phyloP scores from a whole-genome alignment of 53 echinoderm and acorn worm species.

The Echinometra lucunter region DNA sequence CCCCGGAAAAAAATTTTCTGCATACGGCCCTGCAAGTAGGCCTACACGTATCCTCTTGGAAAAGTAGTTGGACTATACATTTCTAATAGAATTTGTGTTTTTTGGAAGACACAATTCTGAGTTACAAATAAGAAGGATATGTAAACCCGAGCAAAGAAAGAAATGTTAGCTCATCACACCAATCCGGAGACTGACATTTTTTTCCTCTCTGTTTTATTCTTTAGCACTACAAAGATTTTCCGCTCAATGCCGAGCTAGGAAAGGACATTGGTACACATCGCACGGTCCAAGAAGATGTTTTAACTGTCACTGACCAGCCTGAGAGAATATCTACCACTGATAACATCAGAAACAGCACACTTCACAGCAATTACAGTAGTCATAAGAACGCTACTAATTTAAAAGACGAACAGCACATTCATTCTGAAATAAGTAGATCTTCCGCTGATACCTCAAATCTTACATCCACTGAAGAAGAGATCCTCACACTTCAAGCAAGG shows the following conservation, averaged over 20 bases:
- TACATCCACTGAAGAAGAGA: background rate
- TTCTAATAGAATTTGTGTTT: too few species aligned
- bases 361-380: too few species aligned
- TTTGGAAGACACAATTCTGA: too few species aligned
- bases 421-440: background rate
- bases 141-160: too few species aligned
- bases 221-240: background rate
- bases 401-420: background rate
- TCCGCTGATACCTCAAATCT: background rate
- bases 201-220: background rate
- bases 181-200: too few species aligned
- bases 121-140: too few species aligned
- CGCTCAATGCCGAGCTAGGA: background rate
- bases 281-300: background rate
- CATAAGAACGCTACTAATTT: background rate
- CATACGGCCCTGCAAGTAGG: too few species aligned
- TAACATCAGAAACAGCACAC: background rate
- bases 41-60: too few species aligned
- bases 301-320: background rate
- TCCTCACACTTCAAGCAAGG: constrained; percentile 46
- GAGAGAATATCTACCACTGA: background rate
- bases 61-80: too few species aligned
- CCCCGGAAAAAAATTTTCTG: too few species aligned
- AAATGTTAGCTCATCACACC: too few species aligned
- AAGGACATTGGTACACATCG: background rate